Conservation (phyloP, 1,140 invertebrate genomes). For the Brachionus plicatilis region DNA sequence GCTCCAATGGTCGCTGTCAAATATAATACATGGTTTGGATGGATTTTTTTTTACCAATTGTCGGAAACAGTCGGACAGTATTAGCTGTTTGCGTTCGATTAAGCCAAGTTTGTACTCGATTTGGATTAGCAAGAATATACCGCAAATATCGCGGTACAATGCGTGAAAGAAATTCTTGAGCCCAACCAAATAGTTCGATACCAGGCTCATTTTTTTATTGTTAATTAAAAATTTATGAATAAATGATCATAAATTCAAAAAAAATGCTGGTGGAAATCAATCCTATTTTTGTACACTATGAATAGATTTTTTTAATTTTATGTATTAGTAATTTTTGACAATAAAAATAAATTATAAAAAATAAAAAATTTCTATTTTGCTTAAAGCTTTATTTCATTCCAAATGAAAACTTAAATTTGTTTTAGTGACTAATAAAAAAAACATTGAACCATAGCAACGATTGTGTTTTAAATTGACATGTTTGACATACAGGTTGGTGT, state of each 20-base stretch:
- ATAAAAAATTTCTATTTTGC: neutral
- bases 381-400: neutral
- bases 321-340: neutral
- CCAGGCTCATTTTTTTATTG: neutral
- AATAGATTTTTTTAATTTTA: neutral
- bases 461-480: neutral
- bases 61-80: neutral
- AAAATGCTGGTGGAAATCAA: neutral
- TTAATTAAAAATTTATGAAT: neutral
- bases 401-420: neutral
- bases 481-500: neutral
- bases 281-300: neutral
- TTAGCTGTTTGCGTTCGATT: neutral
- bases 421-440: neutral
- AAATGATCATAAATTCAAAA: neutral
- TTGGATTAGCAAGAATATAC: neutral
- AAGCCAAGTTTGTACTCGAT: neutral
- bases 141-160: slow-evolving; percentile 8
- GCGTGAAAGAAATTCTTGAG: neutral
- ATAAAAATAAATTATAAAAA: neutral
- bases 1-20: neutral
- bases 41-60: neutral
- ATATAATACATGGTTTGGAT: neutral
- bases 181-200: neutral
- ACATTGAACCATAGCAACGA: neutral